These are phyloP conservation scores for Clarias batrachus DNA, from an alignment of 2,113 vertebrate species.

Conservation along the genomic window DNA sequence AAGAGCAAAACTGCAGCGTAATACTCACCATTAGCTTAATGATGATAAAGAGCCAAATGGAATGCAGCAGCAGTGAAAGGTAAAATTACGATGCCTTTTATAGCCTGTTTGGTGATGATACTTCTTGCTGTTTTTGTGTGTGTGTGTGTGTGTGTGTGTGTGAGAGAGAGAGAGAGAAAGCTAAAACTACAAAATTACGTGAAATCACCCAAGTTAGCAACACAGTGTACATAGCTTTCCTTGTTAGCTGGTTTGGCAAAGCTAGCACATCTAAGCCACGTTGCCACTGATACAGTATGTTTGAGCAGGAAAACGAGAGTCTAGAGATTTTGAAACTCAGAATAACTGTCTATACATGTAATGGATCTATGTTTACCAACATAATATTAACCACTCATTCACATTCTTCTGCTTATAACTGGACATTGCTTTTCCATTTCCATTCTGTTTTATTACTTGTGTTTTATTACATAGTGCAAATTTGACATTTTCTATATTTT, in stretches of 20 bases:
- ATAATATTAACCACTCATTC: neutral
- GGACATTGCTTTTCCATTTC: too few species aligned
- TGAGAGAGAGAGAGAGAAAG: neutral
- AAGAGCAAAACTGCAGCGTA: constrained; percentile 3
- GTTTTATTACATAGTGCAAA: too few species aligned
- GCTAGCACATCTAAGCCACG: neutral
- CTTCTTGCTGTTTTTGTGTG: neutral
- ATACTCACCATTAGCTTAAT: constrained; percentile 23
- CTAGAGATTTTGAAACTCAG: neutral
- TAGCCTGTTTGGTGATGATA: constrained; percentile 9
- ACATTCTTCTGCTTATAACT: too few species aligned
- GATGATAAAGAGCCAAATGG: constrained; percentile 24
- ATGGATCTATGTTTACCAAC: neutral
- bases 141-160: neutral
- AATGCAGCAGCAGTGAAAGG: constrained; percentile 19
- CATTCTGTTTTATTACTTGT: too few species aligned
- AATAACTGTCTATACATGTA: neutral
- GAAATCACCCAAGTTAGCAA: neutral
- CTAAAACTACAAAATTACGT: neutral
- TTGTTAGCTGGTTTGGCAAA: constrained; percentile 4
- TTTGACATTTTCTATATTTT: too few species aligned
- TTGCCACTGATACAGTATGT: neutral
- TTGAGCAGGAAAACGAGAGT: neutral
- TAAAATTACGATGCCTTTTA: constrained; percentile 17
- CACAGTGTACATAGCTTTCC: neutral